Evolutionary conservation across 2,113 vertebrate species (phyloP), one percentile per base, ranked within the genome.

Genomic region (Megalops atlanticus): DNA sequence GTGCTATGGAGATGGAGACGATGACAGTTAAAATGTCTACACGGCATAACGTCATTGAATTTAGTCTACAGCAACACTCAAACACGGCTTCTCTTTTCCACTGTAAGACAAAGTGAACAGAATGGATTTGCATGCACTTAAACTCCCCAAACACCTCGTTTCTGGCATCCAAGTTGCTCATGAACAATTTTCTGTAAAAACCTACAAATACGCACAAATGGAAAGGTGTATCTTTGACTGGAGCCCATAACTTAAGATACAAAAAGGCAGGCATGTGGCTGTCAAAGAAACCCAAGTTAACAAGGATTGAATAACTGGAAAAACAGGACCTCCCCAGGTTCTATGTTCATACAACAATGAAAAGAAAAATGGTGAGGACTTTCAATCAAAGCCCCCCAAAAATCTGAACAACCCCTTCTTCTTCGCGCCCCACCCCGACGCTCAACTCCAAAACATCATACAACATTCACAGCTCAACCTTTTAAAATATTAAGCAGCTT

Each of bases 401-500:
- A 40, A 27, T 58, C 11, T 31, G 58, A 64, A 64, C 8, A 43
- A 33, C 35, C 14, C 39, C 33, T 24, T n/a, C n/a, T 1, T 74
- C 77, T 80, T 74, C n/a, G 80, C 77, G 84, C 85, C 58, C 41
- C 52, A 77, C 0, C 15, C 80, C 10, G 31, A 21, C 43, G 11
- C 33, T 11, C 35, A 40, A 76, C 84, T 87, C 80, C 58, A 82
- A 85, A 72, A 85, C 84, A 80, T 86, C 78, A 74, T 49, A 82
- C 87, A 79, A 88, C 86, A 95, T 94, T 93, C 94, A 95, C 52
- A 8, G 74, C 71, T 43, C 92, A 93, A 94, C 93, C 94, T 94
- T 93, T n/a, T 93, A 92, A 95, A 93, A 95, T 93, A 94, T 92
- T 91, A 92, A 95, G 91, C 93, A 93, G 94, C 92, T 95, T 94